phyloP scores from a whole-genome alignment of 2,888 invertebrate genomes.

The Drepanosiphum platanoidis region DNA sequence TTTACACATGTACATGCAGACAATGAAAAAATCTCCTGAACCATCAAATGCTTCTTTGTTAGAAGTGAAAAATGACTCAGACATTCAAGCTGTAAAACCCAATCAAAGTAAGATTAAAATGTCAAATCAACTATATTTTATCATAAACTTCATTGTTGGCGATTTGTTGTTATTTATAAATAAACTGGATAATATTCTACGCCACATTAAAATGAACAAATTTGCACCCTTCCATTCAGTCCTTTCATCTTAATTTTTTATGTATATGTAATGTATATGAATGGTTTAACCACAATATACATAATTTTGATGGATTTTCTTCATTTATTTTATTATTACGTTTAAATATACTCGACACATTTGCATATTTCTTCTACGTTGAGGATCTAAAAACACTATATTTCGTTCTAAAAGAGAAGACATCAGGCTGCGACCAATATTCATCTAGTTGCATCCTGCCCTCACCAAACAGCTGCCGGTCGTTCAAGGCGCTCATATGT shows the following conservation, averaged over 20 bases:
- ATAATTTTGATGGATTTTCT: conserved; percentile 21
- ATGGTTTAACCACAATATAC: not conserved
- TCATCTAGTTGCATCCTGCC: no score
- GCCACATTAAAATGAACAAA: conserved; percentile 41
- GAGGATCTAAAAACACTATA: no score
- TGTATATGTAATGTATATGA: not conserved
- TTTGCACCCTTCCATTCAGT: conserved; percentile 41
- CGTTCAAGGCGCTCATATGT: no score
- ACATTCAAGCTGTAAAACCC: conserved; percentile 3
- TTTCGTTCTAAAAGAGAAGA: no score
- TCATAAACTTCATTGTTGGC: conserved; percentile 42
- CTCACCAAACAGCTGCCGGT: no score
- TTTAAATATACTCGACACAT: no score
- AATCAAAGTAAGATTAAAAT: conserved; percentile 59
- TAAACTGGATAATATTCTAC: conserved; percentile 38
- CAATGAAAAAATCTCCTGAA: conserved; percentile 43
- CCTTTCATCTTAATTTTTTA: conserved; percentile 42
- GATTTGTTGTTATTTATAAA: conserved; percentile 61
- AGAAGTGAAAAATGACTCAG: conserved; percentile 39
- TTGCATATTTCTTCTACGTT: no score
- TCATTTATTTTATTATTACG: conserved; percentile 12
- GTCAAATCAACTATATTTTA: conserved; percentile 49
- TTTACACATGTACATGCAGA: conserved; percentile 48
- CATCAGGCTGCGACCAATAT: no score
- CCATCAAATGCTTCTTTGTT: not conserved